Evolutionary conservation across 2,113 vertebrate species (phyloP).

Genomic region (Dipodomys spectabilis): DNA sequence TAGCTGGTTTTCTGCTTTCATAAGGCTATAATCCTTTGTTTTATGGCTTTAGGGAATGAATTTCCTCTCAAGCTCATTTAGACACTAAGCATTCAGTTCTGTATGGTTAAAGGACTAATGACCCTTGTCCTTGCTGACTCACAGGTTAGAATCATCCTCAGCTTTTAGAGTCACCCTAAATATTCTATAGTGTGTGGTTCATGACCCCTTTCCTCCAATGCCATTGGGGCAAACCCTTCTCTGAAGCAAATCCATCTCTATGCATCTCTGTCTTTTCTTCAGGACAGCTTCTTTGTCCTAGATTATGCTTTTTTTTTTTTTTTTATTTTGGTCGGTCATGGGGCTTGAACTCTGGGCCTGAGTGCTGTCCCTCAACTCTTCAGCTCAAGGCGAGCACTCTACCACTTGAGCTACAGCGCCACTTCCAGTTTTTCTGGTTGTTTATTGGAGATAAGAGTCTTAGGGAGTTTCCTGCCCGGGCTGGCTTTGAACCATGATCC

Average conservation of each 20-base stretch:
- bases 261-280: background rate
- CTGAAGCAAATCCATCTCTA: too few species aligned
- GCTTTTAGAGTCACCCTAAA: background rate
- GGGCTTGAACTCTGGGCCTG: too few species aligned
- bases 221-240: background rate
- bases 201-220: background rate
- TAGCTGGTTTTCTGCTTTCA: background rate
- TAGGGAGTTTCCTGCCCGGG: too few species aligned
- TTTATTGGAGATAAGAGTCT: too few species aligned
- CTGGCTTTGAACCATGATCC: too few species aligned
- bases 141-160: background rate
- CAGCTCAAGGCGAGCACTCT: too few species aligned
- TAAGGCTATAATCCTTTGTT: background rate
- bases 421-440: too few species aligned
- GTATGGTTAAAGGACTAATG: background rate
- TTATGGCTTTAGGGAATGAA: background rate
- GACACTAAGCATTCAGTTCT: background rate
- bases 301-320: background rate
- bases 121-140: conserved; percentile 15
- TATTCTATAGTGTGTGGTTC: background rate
- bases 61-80: background rate
- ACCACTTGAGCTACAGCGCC: too few species aligned
- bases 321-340: background rate
- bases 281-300: conserved; percentile 1
- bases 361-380: too few species aligned